Conservation (phyloP, 1,140 invertebrate genomes). For the Zophobas atratus region DNA sequence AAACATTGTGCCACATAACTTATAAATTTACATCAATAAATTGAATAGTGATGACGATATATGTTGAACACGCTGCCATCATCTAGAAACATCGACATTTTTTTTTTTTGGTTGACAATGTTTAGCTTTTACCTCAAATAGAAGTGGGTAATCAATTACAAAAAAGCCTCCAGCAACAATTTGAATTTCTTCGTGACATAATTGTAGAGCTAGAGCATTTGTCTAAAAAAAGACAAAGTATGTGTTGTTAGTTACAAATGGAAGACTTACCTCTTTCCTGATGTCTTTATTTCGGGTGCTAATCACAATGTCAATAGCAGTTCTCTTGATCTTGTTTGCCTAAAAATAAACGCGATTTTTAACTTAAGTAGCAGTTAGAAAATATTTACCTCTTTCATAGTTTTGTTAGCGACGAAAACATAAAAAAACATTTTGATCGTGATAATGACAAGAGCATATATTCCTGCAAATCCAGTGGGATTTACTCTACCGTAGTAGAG, state of each 20-base stretch:
- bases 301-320: neutral
- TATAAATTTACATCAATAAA: neutral
- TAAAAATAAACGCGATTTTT: conserved; percentile 1
- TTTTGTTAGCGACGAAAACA: conserved; percentile 20
- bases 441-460: neutral
- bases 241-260: neutral
- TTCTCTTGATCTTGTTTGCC: conserved; percentile 9
- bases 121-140: conserved; percentile 6
- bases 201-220: conserved; percentile 7
- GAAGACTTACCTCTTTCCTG: conserved; percentile 9
- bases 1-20: no score
- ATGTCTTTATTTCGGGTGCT: conserved; percentile 4
- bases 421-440: conserved; percentile 2
- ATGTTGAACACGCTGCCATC: neutral
- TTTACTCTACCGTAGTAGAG: neutral
- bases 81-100: neutral
- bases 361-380: neutral
- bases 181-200: conserved; percentile 10
- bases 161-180: conserved; percentile 15
- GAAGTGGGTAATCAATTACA: neutral
- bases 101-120: neutral
- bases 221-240: conserved; percentile 15
- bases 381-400: conserved; percentile 7
- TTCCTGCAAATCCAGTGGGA: conserved; percentile 6
- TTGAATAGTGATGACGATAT: neutral